Evolutionary conservation across 2,888 invertebrate genomes (phyloP).

Genomic region (Drosophila formosana): DNA sequence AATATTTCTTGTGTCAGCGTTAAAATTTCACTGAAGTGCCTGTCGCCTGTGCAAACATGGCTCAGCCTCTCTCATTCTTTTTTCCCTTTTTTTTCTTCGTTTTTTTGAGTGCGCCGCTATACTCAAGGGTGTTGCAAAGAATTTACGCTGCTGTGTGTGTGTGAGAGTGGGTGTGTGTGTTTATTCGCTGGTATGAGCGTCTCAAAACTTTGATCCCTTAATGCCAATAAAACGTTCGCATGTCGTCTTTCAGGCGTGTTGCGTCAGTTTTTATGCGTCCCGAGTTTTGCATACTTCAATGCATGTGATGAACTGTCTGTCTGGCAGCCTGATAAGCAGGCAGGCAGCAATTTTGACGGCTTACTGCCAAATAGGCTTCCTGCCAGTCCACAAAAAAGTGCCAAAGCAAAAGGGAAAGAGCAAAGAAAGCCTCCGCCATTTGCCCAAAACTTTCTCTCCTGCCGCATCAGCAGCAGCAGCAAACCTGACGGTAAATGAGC

Average conservation of each 20-base stretch:
- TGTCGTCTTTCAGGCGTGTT: conserved; percentile 73
- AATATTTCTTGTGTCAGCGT: conserved; percentile 79
- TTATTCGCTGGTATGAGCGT: conserved; percentile 24
- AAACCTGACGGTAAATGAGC: conserved; percentile 58
- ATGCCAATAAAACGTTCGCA: conserved; percentile 80
- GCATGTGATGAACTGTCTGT: conserved; percentile 57
- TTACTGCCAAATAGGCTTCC: conserved; percentile 54
- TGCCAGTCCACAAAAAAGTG: neutral
- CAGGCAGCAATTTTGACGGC: conserved; percentile 61
- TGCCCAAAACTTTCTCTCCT: conserved; percentile 43
- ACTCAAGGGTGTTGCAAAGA: conserved; percentile 74
- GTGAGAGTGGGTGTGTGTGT: conserved; percentile 13
- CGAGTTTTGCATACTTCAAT: conserved; percentile 62
- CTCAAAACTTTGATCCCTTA: conserved; percentile 76
- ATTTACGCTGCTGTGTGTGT: conserved; percentile 42
- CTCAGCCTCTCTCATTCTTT: conserved; percentile 17
- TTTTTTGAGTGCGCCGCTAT: conserved; percentile 28
- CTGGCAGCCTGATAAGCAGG: conserved; percentile 61
- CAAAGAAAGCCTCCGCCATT: neutral
- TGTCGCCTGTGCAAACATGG: conserved; percentile 72
- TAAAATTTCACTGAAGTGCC: conserved; percentile 73
- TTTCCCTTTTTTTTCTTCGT: conserved; percentile 12
- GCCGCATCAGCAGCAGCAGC: neutral
- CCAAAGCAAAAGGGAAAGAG: neutral
- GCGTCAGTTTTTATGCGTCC: conserved; percentile 70